Evolutionary conservation across 2,113 vertebrate species (phyloP).

Genomic region (Periophthalmus modestus): DNA sequence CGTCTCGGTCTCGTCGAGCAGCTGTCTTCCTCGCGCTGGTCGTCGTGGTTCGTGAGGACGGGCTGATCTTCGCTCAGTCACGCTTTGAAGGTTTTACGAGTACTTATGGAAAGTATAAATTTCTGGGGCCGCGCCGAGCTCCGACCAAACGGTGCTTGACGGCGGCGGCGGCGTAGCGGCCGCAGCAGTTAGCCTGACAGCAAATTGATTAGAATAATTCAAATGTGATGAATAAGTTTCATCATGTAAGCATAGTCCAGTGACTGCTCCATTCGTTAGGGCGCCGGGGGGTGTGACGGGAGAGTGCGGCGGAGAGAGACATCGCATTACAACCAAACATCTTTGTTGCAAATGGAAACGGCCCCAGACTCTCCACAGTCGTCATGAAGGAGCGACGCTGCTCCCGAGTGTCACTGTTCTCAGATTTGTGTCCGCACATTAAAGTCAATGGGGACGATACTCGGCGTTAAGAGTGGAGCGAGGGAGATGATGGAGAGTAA

Average conservation of each 20-base stretch:
- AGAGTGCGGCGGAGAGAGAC: slow-evolving; percentile 65
- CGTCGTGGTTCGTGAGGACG: slow-evolving; percentile 25
- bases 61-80: slow-evolving; percentile 80
- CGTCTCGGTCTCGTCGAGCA: slow-evolving; percentile 30
- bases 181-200: slow-evolving; percentile 91
- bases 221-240: slow-evolving; percentile 96
- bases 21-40: slow-evolving; percentile 34
- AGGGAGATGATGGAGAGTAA: slow-evolving; percentile 26
- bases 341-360: slow-evolving; percentile 54
- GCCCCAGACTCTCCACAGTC: slow-evolving; percentile 41
- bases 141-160: slow-evolving; percentile 87
- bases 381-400: slow-evolving; percentile 44
- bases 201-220: slow-evolving; percentile 97
- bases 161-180: slow-evolving; percentile 86
- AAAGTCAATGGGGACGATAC: slow-evolving; percentile 32
- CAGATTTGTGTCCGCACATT: slow-evolving; percentile 48
- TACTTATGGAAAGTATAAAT: slow-evolving; percentile 80
- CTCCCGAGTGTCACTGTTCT: slow-evolving; percentile 38
- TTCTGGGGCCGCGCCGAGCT: slow-evolving; percentile 77
- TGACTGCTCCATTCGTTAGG: slow-evolving; percentile 62
- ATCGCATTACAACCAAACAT: slow-evolving; percentile 61
- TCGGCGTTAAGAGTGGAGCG: slow-evolving; percentile 21
- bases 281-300: slow-evolving; percentile 54
- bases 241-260: slow-evolving; percentile 79
- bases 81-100: slow-evolving; percentile 84